Base-by-base conservation (phyloP, 2,888 invertebrate genomes). In the Andricus quercusramuli region DNA sequence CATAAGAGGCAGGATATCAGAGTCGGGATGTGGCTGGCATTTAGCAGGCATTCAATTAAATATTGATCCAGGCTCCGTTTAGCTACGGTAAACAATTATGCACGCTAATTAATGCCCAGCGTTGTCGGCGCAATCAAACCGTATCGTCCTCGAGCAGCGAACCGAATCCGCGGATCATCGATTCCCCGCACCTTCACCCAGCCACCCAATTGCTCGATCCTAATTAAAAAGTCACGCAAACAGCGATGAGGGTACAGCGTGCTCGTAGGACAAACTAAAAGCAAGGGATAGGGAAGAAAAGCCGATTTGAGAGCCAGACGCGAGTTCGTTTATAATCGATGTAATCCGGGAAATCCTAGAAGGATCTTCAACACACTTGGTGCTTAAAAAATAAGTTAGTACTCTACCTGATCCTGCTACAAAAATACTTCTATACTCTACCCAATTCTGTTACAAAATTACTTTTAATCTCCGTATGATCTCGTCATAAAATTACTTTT, bases 31-130 rank as follows among this genome's bases (percentile, higher is more conserved):
- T 83, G 86, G 85, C 87, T 86, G 86, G 85, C 85, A 86, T 83
- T 85, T 82, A 82, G 89, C 90, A 88, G 90, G 90, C 89, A 90
- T 91, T 91, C 91, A 91, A 91, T 92, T 91, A 90, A 92, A 91
- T 91, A 91, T 91, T 91, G 91, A 91, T 91, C 90, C 90, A 88
- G 89, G 82, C 88, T 89, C 88, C 88, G 89, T 90, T 91, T 90
- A 91, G 90, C 88, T 86, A 89, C 87, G 89, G 91, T 90, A 91
- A 92, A 92, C 91, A 92, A 92, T 92, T 92, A 92, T 92, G 89
- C 90, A 89, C 91, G 90, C 91, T 91, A 92, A 92, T 91, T 92
- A 91, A 91, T 91, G 90, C 90, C 86, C 83, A 87, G 84, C 87
- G 88, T 88, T 90, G 89, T 89, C 89, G 89, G 87, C 86, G 87